Base-by-base conservation (phyloP, 2,888 invertebrate species). In the Scaptomyza reducta region DNA sequence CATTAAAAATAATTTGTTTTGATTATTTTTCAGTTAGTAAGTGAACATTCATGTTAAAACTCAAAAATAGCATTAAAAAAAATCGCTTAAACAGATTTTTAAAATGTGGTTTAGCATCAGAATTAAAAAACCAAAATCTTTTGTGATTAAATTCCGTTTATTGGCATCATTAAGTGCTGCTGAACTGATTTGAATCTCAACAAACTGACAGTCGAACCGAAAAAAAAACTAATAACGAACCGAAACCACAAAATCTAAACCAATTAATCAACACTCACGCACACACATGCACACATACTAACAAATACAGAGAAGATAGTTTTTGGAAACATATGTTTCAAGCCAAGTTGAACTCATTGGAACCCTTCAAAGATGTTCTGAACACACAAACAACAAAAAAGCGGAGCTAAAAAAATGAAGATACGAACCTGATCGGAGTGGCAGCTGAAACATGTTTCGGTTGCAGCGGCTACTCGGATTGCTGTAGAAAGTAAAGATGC, bases 381-480 rank as follows among this genome's bases (percentile, higher is more conserved):
- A n/a, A n/a, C n/a, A n/a, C n/a, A n/a, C n/a, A n/a, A n/a, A n/a
- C n/a, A n/a, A n/a, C n/a, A n/a, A n/a, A n/a, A n/a, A 50, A 35
- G 31, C 45, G 54, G 54, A 47, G 33, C 31, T 13, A 16, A 46
- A 16, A 45, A 46, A n/a, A 18, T 50, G 35, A 47, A 60, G 67
- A 61, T 53, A 66, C 67, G 74, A 81, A 79, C 81, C 69, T 70
- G 81, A 83, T 81, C 81, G 74, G 56, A 66, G 58, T 66, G 64
- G 81, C 82, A 84, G 82, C 82, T 82, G 82, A 79, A 82, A 82
- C 82, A 84, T 82, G 84, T 82, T 82, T 71, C 78, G 46, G 64
- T 57, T 68, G 61, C 66, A 51, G 44, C 56, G 55, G 55, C 54
- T 70, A 41, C 68, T 66, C 68, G 65, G 58, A 66, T 58, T 71